These are phyloP conservation scores for Tiliacea citrago DNA, from an alignment of 2,888 invertebrate genomes.

Conservation along the genomic window DNA sequence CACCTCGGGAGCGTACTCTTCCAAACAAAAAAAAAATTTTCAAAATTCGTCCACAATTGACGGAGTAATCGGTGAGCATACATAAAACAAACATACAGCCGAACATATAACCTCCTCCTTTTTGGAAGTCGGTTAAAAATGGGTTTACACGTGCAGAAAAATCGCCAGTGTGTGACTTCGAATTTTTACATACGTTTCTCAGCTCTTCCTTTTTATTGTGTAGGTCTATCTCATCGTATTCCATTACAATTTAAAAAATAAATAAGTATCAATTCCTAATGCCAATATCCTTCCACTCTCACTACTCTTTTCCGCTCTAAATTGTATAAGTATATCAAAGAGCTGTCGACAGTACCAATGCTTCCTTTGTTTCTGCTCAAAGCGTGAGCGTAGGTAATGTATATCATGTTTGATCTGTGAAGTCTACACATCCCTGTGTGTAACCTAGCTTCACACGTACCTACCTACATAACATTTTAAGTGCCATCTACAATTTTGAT, in stretches of 20 bases:
- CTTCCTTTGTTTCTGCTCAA: slow-evolving; percentile 41
- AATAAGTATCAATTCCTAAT: slow-evolving; percentile 38
- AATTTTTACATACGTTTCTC: neutral
- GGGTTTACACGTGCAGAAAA: neutral
- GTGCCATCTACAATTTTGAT: neutral
- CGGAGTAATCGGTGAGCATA: too few relatives aligned
- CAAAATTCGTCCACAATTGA: too few relatives aligned
- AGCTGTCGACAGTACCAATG: slow-evolving; percentile 30
- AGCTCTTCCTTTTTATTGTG: slow-evolving; percentile 12
- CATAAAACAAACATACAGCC: too few relatives aligned
- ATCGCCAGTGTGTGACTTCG: neutral
- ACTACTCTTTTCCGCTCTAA: slow-evolving; percentile 30
- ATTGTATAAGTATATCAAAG: slow-evolving; percentile 37
- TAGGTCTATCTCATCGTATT: slow-evolving; percentile 9
- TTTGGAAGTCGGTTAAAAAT: too few relatives aligned
- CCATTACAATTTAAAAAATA: slow-evolving; percentile 32
- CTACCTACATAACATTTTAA: slow-evolving; percentile 4
- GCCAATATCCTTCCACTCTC: slow-evolving; percentile 26
- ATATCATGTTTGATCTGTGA: slow-evolving; percentile 40
- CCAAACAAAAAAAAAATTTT: too few relatives aligned
- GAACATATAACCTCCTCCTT: too few relatives aligned
- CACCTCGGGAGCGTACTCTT: too few relatives aligned
- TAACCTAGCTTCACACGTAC: slow-evolving; percentile 1
- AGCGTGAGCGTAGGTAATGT: slow-evolving; percentile 30
- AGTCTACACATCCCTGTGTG: slow-evolving; percentile 7